Evolutionary conservation across 2,113 vertebrate species (phyloP), one percentile per base, ranked within the genome.

Genomic region (Melanerpes formicivorus): DNA sequence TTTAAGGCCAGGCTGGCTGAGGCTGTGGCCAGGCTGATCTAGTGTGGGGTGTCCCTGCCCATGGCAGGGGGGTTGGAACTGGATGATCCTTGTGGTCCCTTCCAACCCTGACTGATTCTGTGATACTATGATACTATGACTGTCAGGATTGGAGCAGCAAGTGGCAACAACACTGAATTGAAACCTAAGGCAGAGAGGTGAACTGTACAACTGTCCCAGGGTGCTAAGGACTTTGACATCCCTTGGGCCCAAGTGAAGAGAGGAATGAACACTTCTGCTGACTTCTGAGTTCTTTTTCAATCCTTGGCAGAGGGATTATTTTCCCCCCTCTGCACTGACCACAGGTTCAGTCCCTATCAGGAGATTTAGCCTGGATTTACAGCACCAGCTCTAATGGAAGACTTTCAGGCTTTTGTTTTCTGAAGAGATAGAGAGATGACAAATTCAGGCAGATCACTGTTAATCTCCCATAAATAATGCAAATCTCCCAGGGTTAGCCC

Each of bases 401-500:
- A 60, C 8, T 72, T 71, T 70, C 48, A 26, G 77, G 58, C 50
- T 26, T 78, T 63, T 52, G 25, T 69, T 87, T 34, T 83, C 29
- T 52, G 5, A 52, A 80, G 85, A 71, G 72, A 87, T 2, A 83
- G 42, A 80, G 83, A 32, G 21, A 82, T 71, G 25, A 91, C 46
- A 90, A 88, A 82, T 85, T 71, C 14, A 93, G n/a, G 62, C 29
- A 91, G 84, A 88, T 65, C 0, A 69, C 30, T 94, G 63, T 44
- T 93, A 75, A 75, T 78, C 16, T 65, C 77, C 81, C 73, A 85
- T 64, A 80, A 93, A 91, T 78, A 84, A 91, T 88, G 44, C 58
- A 87, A 72, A 88, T 88, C 44, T 84, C 63, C 48, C 34, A 29
- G 73, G 54, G 9, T 48, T 82, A 92, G 78, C 50, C 65, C 32